Conservation (phyloP, 2,113 vertebrate species). For the Eretmochelys imbricata region DNA sequence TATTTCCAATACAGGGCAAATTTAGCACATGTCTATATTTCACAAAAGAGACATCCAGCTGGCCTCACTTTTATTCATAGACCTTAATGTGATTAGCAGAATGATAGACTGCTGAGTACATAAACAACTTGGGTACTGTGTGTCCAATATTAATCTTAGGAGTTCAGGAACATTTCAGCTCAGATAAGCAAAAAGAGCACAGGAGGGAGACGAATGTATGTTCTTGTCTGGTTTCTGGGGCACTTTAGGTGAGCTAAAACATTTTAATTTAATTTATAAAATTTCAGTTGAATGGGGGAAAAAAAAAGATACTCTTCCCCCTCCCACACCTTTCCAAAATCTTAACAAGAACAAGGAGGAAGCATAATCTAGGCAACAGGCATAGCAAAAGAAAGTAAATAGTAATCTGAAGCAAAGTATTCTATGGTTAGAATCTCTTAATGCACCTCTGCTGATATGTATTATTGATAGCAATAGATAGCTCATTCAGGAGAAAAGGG, state of each 20-base stretch:
- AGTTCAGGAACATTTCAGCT: background rate
- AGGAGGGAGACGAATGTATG: background rate
- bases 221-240: background rate
- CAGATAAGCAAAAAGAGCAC: background rate
- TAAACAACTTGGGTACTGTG: background rate
- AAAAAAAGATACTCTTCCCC: background rate
- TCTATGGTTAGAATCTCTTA: background rate
- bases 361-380: background rate
- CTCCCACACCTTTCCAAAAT: background rate
- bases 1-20: background rate
- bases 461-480: background rate
- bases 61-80: background rate
- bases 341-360: background rate
- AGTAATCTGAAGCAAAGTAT: background rate
- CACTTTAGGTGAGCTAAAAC: background rate
- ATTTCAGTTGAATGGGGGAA: background rate
- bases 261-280: background rate
- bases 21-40: background rate
- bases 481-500: background rate
- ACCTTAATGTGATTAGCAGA: background rate
- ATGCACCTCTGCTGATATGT: background rate
- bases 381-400: background rate
- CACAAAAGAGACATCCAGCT: background rate
- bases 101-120: background rate
- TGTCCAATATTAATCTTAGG: background rate